Percentiles rank a stretch among this genome's conserved stretches.
phyloP scores from a whole-genome alignment of 1,140 invertebrate genomes.

The Aradophagus sp. region DNA sequence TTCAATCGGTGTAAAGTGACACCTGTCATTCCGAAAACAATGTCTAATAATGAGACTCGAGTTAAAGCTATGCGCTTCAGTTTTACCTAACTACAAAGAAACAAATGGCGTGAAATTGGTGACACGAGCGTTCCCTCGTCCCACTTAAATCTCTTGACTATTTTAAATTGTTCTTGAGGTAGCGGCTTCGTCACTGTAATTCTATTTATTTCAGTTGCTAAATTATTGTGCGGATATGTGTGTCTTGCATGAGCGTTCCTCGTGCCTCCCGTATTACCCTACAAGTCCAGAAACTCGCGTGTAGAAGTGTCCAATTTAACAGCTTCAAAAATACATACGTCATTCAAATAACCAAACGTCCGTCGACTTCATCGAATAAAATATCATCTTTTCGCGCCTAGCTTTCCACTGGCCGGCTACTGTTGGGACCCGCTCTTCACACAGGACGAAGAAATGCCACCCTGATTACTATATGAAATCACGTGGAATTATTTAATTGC shows the following conservation, averaged over 20 bases:
- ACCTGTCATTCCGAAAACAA: conserved; percentile 9
- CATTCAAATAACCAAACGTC: conserved; percentile 60
- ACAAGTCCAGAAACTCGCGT: conserved; percentile 69
- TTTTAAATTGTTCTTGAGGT: conserved; percentile 72
- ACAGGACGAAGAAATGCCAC: conserved; percentile 23
- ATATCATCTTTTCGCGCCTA: conserved; percentile 58
- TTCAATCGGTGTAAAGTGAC: conserved; percentile 10
- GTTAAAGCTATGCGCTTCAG: conserved; percentile 3
- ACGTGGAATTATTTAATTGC: too few relatives aligned
- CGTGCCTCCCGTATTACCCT: conserved; percentile 65
- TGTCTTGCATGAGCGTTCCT: conserved; percentile 64
- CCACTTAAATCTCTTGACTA: conserved; percentile 69
- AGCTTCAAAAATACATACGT: conserved; percentile 57
- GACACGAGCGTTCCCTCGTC: conserved; percentile 42
- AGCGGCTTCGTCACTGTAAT: conserved; percentile 71
- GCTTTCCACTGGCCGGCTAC: conserved; percentile 38
- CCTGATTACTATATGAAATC: conserved; percentile 13
- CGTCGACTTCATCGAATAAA: conserved; percentile 57
- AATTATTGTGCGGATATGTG: conserved; percentile 71
- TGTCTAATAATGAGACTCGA: conserved; percentile 11
- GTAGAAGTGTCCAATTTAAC: conserved; percentile 56
- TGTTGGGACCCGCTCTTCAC: conserved; percentile 38
- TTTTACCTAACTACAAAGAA: conserved; percentile 30
- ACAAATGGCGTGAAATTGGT: conserved; percentile 63
- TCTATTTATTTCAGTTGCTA: conserved; percentile 71